Evolutionary conservation across 2,797 vertebrate species (phyloP).

Genomic region (Vireo griseus): DNA sequence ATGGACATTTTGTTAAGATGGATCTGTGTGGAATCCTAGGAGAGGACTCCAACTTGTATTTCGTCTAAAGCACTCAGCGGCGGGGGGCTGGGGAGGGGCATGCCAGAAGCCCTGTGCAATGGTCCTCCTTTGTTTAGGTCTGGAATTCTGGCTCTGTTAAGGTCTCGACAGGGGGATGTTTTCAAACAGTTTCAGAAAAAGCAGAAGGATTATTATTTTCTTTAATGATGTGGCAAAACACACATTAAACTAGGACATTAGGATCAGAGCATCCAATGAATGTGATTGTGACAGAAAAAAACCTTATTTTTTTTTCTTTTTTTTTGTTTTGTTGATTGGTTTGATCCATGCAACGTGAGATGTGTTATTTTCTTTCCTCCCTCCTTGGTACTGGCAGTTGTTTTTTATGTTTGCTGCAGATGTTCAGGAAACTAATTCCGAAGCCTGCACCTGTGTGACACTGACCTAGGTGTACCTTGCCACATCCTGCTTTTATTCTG

Average conservation of each 20-base stretch:
- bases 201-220: slow-evolving; percentile 16
- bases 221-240: slow-evolving; percentile 46
- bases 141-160: neutral
- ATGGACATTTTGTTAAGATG: slow-evolving; percentile 62
- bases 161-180: neutral
- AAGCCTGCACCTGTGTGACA: slow-evolving; percentile 42
- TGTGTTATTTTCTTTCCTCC: neutral
- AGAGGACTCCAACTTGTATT: slow-evolving; percentile 62
- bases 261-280: neutral
- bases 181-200: slow-evolving; percentile 3
- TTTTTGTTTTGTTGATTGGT: slow-evolving; percentile 2
- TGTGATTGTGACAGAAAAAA: neutral
- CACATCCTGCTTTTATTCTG: slow-evolving; percentile 22
- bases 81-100: neutral
- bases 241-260: slow-evolving; percentile 14
- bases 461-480: slow-evolving; percentile 52
- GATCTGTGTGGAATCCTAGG: slow-evolving; percentile 58
- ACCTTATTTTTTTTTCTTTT: accelerated
- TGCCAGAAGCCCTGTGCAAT: neutral
- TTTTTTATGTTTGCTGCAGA: slow-evolving; percentile 59
- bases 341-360: slow-evolving; percentile 9
- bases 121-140: slow-evolving; percentile 56
- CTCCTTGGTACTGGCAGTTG: neutral
- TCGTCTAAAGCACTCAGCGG: slow-evolving; percentile 46
- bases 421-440: slow-evolving; percentile 68